Conservation (phyloP, 1,140 invertebrate genomes). For the Melipona quadrifasciata region DNA sequence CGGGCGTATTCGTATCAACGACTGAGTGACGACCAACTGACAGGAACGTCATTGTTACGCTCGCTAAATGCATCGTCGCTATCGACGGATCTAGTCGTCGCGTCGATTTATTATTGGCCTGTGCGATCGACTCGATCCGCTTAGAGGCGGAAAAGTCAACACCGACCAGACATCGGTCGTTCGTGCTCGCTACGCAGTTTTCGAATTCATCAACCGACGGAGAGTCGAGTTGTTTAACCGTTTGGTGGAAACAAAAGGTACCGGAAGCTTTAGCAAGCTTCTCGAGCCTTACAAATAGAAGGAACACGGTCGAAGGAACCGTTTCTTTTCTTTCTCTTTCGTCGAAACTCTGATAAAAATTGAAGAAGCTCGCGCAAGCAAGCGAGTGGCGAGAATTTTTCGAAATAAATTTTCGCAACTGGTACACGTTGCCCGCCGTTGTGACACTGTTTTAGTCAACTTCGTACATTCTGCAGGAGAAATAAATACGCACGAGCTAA, state of each 20-base stretch:
- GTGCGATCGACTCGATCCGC: too few species aligned
- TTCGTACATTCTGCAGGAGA: not conserved
- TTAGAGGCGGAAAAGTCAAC: constrained; percentile 13
- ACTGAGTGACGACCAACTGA: constrained; percentile 17
- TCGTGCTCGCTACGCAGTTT: not conserved
- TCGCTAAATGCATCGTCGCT: not conserved
- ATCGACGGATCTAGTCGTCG: not conserved
- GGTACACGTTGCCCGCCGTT: not conserved
- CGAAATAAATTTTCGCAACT: not conserved
- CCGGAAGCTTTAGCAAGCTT: not conserved
- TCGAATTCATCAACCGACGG: not conserved
- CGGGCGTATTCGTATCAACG: not conserved
- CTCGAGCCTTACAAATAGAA: not conserved
- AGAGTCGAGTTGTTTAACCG: too few species aligned
- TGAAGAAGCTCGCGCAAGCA: not conserved
- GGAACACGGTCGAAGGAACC: too few species aligned
- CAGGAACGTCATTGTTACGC: not conserved
- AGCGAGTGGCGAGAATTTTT: not conserved
- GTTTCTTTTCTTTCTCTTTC: too few species aligned
- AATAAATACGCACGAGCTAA: constrained; percentile 2
- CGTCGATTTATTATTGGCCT: constrained; percentile 16
- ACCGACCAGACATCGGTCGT: not conserved
- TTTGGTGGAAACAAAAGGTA: not conserved
- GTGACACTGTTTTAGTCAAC: not conserved
- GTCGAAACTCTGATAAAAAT: not conserved